Percentiles rank a stretch among this genome's conserved stretches.
phyloP scores from a whole-genome alignment of 2,888 invertebrate genomes.

The Megastigmus dorsalis region DNA sequence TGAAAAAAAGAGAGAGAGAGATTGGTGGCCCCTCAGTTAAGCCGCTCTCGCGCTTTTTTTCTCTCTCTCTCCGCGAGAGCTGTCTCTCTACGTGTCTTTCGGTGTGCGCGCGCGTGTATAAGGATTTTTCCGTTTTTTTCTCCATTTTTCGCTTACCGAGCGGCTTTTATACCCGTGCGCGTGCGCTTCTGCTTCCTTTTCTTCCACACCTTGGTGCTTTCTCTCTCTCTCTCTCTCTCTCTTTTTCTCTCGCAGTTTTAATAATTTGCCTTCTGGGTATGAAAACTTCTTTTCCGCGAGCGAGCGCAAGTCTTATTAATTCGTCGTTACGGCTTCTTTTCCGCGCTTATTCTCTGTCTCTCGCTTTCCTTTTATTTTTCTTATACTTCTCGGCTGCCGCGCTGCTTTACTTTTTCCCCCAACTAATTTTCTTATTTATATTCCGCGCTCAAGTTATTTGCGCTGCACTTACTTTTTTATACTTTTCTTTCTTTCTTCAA shows the following conservation, averaged over 20 bases:
- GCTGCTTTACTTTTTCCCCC: constrained; percentile 23
- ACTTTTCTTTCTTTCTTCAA: constrained; percentile 1
- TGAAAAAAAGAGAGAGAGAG: constrained; percentile 14
- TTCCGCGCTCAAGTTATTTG: constrained; percentile 48
- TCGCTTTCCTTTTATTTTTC: constrained; percentile 34
- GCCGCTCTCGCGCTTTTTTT: constrained; percentile 31
- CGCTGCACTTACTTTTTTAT: too few relatives aligned
- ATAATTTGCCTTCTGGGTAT: constrained; percentile 51
- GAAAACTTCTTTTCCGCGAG: constrained; percentile 52
- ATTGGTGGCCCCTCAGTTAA: constrained; percentile 36
- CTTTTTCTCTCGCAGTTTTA: constrained; percentile 38
- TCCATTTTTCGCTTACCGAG: not conserved
- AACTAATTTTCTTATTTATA: constrained; percentile 55
- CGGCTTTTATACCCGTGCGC: not conserved
- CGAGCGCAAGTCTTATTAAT: constrained; percentile 53
- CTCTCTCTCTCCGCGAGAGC: constrained; percentile 20
- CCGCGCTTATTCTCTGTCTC: constrained; percentile 13
- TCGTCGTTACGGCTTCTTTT: constrained; percentile 38
- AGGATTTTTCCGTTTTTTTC: not conserved
- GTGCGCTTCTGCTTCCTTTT: too few relatives aligned
- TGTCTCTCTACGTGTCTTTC: constrained; percentile 5
- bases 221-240: constrained; percentile 5
- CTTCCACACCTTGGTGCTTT: too few relatives aligned
- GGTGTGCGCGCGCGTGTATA: not conserved
- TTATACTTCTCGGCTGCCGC: too few relatives aligned